A percentile compares a stretch with the other conserved stretches of the same genome.
phyloP scores from a whole-genome alignment of 2,888 invertebrate genomes.

The Syritta pipiens region DNA sequence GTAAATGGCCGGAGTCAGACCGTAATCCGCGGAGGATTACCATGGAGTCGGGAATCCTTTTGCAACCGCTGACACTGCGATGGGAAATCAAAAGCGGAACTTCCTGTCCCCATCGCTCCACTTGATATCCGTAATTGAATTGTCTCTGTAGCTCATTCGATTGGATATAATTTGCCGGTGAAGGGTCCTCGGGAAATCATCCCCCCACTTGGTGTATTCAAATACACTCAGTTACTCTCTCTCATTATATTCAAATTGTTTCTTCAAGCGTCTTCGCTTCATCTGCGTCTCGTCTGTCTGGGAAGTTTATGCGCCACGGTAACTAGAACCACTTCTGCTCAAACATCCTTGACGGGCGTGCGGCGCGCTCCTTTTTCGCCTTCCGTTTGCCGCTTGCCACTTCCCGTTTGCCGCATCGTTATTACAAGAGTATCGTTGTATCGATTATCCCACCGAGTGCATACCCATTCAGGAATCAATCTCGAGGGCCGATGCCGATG shows the following conservation, averaged over 20 bases:
- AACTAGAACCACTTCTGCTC: constrained; percentile 12
- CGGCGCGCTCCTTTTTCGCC: constrained; percentile 1
- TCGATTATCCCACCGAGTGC: constrained; percentile 43
- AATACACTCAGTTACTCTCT: background rate
- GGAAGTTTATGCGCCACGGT: background rate
- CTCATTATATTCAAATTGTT: constrained; percentile 29
- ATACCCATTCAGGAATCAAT: constrained; percentile 44
- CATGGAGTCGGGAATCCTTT: background rate
- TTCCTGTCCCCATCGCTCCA: background rate
- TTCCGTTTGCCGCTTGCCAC: background rate
- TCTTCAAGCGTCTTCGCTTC: background rate
- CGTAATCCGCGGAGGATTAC: constrained; percentile 11
- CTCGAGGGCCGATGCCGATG: constrained; percentile 13
- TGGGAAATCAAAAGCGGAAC: constrained; percentile 12
- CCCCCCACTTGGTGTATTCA: background rate
- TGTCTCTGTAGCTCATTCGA: background rate
- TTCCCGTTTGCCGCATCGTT: constrained; percentile 42
- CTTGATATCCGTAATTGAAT: constrained; percentile 25
- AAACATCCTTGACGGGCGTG: constrained; percentile 24
- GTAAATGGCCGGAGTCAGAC: constrained; percentile 4
- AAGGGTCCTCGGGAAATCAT: constrained; percentile 8
- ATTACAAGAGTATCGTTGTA: constrained; percentile 44
- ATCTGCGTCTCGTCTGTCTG: background rate
- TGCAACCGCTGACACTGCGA: background rate
- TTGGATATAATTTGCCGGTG: background rate